These are phyloP conservation scores for Lepus europaeus DNA, from an alignment of 2,113 vertebrate genomes.

Conservation along the genomic window DNA sequence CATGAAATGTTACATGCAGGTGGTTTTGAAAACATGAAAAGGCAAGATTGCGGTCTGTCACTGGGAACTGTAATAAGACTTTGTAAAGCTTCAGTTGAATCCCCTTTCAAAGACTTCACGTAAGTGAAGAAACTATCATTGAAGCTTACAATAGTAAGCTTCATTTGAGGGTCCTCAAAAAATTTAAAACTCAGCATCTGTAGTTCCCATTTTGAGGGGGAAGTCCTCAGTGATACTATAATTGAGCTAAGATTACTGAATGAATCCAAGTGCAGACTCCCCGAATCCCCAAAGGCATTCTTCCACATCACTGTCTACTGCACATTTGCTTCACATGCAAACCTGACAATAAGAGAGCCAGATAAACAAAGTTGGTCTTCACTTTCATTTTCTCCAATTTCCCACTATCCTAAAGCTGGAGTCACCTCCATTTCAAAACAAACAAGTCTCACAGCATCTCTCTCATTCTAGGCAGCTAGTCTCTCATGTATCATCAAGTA, in stretches of 20 bases:
- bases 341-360: not conserved
- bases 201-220: not conserved
- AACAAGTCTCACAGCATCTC: not conserved
- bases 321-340: not conserved
- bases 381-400: not conserved
- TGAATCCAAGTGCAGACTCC: not conserved
- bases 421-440: not conserved
- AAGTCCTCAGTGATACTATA: not conserved
- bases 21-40: constrained; percentile 57
- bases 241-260: not conserved
- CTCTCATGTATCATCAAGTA: not conserved
- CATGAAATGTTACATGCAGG: not conserved
- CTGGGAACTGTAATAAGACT: not conserved
- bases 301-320: not conserved
- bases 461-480: not conserved
- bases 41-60: not conserved
- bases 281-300: constrained; percentile 22
- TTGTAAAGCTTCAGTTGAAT: constrained; percentile 21
- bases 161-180: constrained; percentile 4
- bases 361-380: not conserved
- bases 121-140: constrained; percentile 53
- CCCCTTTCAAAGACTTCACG: constrained; percentile 50
- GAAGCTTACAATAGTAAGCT: not conserved
- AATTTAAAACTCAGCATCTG: constrained; percentile 45
- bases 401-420: not conserved